Base-by-base conservation (phyloP, 1,140 invertebrate species). In the Oscheius sp. region DNA sequence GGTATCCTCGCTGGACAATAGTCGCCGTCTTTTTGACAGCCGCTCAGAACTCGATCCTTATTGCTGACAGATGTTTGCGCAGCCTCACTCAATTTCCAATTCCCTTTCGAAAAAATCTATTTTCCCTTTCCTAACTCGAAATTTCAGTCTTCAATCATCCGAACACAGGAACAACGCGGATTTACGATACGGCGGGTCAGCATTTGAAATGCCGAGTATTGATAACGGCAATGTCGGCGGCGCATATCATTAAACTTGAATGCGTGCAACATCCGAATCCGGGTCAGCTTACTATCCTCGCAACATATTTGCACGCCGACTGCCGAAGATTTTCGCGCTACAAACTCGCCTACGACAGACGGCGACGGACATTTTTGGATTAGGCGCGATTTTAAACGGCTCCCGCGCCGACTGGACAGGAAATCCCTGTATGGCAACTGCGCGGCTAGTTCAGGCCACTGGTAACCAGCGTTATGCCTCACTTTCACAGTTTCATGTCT, bases 191-290 rank as follows among this genome's bases (percentile, higher is more conserved):
- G 28, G 49, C 28, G 7, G 49, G 15, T 4, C 49, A 7, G 15
- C 15, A 55, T 4, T 4, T 4, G 49, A 55, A 55, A 55, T 55
- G 23, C 28, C 49, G 49, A 4, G 7, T 55, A 55, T 55, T 55
- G 49, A 55, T 55, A 55, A 55, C 49, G 49, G 49, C n/a, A n/a
- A n/a, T n/a, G n/a, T n/a, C 49, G 23, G 15, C 49, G 49, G 15
- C 49, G 28, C 49, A 55, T 20, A 55, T 55, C 49, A 55, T 55
- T 23, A 55, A 55, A 15, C 49, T 55, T 55, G 49, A 55, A 55
- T 55, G 7, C 49, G n/a, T 26, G 49, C 15, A 7, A 55, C 49
- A 13, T 7, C 28, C n/a, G 38, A n/a, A 10, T n/a, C 38, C 38
- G 7, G 23, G 7, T 26, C 49, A 55, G 28, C 15, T 7, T 55